These are phyloP conservation scores for Diadromus collaris DNA, from an alignment of 2,888 invertebrate genomes.

Conservation along the genomic window DNA sequence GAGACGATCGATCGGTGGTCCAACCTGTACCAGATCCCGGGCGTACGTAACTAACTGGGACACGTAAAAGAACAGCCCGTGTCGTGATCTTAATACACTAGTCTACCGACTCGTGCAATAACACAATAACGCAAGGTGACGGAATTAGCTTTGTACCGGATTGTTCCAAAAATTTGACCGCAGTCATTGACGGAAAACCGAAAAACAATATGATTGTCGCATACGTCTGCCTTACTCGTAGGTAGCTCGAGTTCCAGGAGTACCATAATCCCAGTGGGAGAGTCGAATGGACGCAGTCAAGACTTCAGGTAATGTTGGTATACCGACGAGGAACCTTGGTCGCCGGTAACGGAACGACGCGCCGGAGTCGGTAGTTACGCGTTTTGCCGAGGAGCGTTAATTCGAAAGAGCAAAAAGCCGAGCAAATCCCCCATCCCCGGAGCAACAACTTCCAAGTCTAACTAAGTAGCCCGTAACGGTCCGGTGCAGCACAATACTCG, in stretches of 20 bases:
- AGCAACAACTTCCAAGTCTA: constrained; percentile 29
- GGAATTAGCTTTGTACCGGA: too few species aligned
- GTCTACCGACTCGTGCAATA: too few species aligned
- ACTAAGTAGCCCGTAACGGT: constrained; percentile 47
- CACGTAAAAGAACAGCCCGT: constrained; percentile 47
- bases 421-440: constrained; percentile 16
- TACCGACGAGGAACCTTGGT: constrained; percentile 41
- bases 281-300: constrained; percentile 17
- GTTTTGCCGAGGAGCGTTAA: constrained; percentile 56
- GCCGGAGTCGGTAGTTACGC: constrained; percentile 50
- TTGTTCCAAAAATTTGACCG: too few species aligned
- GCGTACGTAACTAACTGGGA: constrained; percentile 34
- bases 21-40: constrained; percentile 21
- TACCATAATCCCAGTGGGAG: constrained; percentile 28
- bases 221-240: not conserved
- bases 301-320: constrained; percentile 24
- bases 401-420: constrained; percentile 55
- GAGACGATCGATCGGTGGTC: constrained; percentile 45
- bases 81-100: constrained; percentile 55
- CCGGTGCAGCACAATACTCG: constrained; percentile 22
- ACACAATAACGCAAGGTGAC: too few species aligned
- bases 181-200: too few species aligned
- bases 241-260: constrained; percentile 2
- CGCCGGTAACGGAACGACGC: constrained; percentile 36
- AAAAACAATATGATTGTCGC: too few species aligned